phyloP scores from a whole-genome alignment of 1,140 invertebrate genomes.

The Camponotus vicinus region DNA sequence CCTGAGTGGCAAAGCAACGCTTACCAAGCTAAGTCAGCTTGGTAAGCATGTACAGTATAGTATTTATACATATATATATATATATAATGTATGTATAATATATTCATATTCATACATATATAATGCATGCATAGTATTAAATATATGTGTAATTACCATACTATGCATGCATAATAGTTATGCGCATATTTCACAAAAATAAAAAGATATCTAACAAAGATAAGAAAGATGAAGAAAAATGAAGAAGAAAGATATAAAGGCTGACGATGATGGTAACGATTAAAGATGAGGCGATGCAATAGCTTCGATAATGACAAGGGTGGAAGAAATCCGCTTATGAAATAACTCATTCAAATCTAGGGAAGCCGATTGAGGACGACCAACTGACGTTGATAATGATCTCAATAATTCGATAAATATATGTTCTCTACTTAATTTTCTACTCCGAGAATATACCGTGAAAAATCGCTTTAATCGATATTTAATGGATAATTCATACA shows the following conservation, averaged over 20 bases:
- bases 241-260: conserved; percentile 26
- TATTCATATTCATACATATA: no score
- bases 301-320: conserved; percentile 51
- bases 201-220: conserved; percentile 45
- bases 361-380: conserved; percentile 68
- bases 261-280: no score
- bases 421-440: not conserved
- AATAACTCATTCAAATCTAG: conserved; percentile 42
- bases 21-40: not conserved
- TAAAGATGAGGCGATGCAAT: conserved; percentile 47
- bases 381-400: conserved; percentile 58
- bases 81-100: no score
- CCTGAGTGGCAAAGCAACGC: not conserved
- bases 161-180: not conserved
- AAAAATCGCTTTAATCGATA: not conserved
- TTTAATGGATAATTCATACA: not conserved
- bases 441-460: not conserved
- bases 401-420: conserved; percentile 40
- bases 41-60: no score
- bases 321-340: conserved; percentile 55
- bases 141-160: no score
- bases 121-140: no score
- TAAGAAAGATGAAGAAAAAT: conserved; percentile 13
- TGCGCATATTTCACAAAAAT: conserved; percentile 24
- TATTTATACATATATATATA: no score